Base-by-base conservation (phyloP, 2,113 vertebrate species). In the Leptosomus discolor region DNA sequence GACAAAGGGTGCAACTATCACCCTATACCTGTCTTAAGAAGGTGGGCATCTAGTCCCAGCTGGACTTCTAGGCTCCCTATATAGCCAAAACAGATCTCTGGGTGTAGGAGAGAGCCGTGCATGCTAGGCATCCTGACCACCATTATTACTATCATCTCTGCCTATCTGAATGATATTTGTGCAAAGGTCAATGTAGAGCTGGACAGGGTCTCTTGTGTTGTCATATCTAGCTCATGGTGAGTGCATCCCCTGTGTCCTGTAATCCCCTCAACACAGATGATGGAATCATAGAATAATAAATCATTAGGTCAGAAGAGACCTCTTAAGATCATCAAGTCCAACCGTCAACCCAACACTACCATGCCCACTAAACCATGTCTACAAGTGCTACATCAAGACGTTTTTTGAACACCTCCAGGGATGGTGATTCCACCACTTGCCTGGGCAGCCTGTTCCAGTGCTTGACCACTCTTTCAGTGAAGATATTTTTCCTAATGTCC, bases 61-160 rank as follows among this genome's bases (percentile, higher is more conserved):
- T 61, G 58, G 27, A 32, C 34, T 75, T 85, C n/a, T 48, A 76
- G 9, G 12, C 5, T 71, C 16, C 26, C 16, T 70, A 18, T 51
- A 17, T 3, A 53, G 14, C 22, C 4, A 23, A 46, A 80, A 46
- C 4, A 65, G 29, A 80, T 7, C 19, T 48, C 17, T 34, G 18
- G 11, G 32, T 36, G 18, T 8, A 0, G 5, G 8, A 56, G 39
- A 32, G 18, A 54, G 11, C 37, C 7, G 6, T 50, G 69, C 12
- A 34, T 1, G 2, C 30, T 23, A 4, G 39, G 32, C 10, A 19
- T 34, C 12, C 41, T 51, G 13, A 12, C 6, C 18, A 15, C 13
- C 1, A 0, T 48, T 36, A 5, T n/a, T 2, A 1, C 9, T 29
- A 6, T 32, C 16, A 24, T 21, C 21, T 61, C 51, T 71, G 12